These are phyloP conservation scores for Toxotes lorentzi DNA, from an alignment of 2,797 vertebrate genomes.

Conservation along the genomic window DNA sequence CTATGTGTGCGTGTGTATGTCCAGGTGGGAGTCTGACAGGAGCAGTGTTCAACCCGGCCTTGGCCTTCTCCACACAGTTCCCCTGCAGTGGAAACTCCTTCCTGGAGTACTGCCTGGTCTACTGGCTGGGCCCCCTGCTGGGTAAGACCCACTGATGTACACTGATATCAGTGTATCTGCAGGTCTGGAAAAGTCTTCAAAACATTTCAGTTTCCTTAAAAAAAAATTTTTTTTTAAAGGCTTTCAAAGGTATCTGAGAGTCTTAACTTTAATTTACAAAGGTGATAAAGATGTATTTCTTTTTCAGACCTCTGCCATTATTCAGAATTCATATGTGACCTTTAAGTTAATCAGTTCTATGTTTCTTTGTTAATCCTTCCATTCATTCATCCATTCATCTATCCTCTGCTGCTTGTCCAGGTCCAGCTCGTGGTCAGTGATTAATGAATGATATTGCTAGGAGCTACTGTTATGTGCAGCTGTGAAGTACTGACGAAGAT, in stretches of 20 bases:
- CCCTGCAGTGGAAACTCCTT: slow-evolving; percentile 89
- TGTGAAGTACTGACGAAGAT: too few relatives aligned
- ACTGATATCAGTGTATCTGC: background rate
- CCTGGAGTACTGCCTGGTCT: slow-evolving; percentile 87
- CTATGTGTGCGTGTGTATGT: slow-evolving; percentile 34
- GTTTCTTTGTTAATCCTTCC: too few relatives aligned
- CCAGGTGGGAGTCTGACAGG: slow-evolving; percentile 91
- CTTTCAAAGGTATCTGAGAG: background rate
- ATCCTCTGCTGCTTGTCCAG: too few relatives aligned
- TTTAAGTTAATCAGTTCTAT: too few relatives aligned
- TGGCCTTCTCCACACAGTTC: slow-evolving; percentile 93
- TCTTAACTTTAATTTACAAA: background rate
- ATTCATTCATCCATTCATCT: too few relatives aligned
- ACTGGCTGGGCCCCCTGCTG: slow-evolving; percentile 91
- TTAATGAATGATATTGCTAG: too few relatives aligned
- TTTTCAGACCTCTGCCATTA: too few relatives aligned
- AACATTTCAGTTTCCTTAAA: too few relatives aligned
- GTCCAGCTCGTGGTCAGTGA: too few relatives aligned
- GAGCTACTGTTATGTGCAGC: too few relatives aligned
- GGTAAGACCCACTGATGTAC: slow-evolving; percentile 76
- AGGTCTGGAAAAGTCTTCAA: background rate
- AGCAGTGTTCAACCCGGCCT: slow-evolving; percentile 93
- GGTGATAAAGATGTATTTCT: background rate
- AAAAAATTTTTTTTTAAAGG: too few relatives aligned
- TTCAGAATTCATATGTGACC: too few relatives aligned